Conservation (phyloP, 1,140 invertebrate species). For the Micrasema longulum region DNA sequence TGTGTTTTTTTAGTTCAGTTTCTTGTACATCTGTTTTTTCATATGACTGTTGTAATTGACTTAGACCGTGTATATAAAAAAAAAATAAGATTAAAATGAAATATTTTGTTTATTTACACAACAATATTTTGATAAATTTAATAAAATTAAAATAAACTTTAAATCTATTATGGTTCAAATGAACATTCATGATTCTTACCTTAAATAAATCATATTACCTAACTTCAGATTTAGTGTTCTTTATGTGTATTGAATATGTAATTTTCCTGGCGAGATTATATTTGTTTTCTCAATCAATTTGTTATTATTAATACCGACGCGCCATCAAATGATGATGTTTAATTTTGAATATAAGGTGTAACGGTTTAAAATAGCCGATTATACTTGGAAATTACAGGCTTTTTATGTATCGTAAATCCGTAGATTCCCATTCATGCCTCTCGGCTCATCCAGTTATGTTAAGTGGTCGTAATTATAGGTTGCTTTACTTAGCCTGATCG, state of each 20-base stretch:
- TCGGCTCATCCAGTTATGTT: conserved; percentile 53
- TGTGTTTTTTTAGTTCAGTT: too few species aligned
- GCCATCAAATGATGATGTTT: conserved; percentile 37
- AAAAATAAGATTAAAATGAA: too few species aligned
- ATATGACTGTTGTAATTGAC: too few species aligned
- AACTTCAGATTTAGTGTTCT: too few species aligned
- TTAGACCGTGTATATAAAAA: too few species aligned
- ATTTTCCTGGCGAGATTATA: conserved; percentile 3
- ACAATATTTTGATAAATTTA: too few species aligned
- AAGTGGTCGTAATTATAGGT: conserved; percentile 52
- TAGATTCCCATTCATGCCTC: conserved; percentile 29
- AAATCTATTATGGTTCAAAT: too few species aligned
- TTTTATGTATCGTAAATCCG: conserved; percentile 43
- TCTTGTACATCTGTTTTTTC: too few species aligned
- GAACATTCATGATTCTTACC: too few species aligned
- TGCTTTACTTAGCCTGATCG: conserved; percentile 34
- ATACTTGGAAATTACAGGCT: conserved; percentile 39
- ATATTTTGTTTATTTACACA: too few species aligned
- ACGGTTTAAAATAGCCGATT: conserved; percentile 27
- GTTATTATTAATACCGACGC: conserved; percentile 29
- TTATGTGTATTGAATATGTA: not conserved
- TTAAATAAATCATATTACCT: too few species aligned
- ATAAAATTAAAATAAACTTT: too few species aligned
- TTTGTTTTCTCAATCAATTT: conserved; percentile 42
- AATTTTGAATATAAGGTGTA: conserved; percentile 31